Percentiles rank a stretch among this genome's conserved stretches.
Evolutionary conservation across 2,797 vertebrate genomes (phyloP).

Genomic region (Enteromius radiatus): DNA sequence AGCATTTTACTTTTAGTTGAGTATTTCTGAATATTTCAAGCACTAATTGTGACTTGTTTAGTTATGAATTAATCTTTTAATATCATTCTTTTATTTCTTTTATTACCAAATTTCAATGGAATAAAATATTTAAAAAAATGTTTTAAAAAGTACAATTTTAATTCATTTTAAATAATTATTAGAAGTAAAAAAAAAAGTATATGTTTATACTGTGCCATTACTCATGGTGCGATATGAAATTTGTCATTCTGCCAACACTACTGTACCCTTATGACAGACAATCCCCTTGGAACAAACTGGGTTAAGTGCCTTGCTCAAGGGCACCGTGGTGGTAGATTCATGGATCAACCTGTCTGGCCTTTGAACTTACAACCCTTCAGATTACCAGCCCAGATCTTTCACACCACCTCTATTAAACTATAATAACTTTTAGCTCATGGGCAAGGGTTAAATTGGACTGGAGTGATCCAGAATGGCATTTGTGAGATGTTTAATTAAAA

Average conservation of each 20-base stretch:
- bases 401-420: not conserved
- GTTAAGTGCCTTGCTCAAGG: slow-evolving; percentile 29
- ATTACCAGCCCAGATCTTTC: not conserved
- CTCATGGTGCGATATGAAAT: not conserved
- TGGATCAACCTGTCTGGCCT: slow-evolving; percentile 8
- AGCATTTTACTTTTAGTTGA: not conserved
- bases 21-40: not conserved
- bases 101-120: not conserved
- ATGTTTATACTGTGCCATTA: not conserved
- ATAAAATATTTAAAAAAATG: not conserved
- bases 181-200: not conserved
- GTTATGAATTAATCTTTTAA: not conserved
- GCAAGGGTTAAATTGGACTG: not conserved
- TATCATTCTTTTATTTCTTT: not conserved
- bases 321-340: not conserved
- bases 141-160: not conserved
- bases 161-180: not conserved
- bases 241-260: not conserved
- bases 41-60: not conserved
- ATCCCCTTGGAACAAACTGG: slow-evolving; percentile 1
- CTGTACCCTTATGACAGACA: slow-evolving; percentile 3
- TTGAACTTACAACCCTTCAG: slow-evolving; percentile 20
- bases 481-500: not conserved
- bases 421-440: not conserved
- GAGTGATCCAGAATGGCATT: not conserved